These are phyloP conservation scores for Cyrtonyx montezumae DNA, from an alignment of 2,113 vertebrate species.

Conservation along the genomic window DNA sequence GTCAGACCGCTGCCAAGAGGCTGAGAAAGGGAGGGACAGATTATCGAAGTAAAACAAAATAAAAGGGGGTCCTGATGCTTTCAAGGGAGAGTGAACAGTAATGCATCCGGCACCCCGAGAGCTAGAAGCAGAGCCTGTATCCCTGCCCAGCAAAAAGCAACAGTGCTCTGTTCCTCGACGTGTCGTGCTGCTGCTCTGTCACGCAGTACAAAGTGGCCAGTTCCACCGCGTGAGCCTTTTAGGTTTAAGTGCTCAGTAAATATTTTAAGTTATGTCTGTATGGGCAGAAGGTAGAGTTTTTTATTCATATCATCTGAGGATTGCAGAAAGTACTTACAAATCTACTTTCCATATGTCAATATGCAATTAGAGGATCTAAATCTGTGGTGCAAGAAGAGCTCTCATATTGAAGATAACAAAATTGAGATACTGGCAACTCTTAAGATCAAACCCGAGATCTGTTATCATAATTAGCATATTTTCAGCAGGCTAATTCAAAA, in stretches of 20 bases:
- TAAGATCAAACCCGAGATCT: conserved; percentile 55
- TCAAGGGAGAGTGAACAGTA: background rate
- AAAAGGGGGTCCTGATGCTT: background rate
- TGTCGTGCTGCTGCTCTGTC: background rate
- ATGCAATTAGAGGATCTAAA: conserved; percentile 48
- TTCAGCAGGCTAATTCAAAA: conserved; percentile 62
- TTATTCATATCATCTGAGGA: conserved; percentile 20
- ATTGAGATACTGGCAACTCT: conserved; percentile 47
- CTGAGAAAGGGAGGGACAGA: background rate
- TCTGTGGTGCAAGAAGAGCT: conserved; percentile 43
- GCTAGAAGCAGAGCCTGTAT: accelerated
- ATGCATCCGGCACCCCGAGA: background rate
- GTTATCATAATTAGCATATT: conserved; percentile 63
- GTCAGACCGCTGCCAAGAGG: background rate
- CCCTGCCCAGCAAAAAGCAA: background rate
- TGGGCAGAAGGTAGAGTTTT: conserved; percentile 51
- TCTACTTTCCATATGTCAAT: conserved; percentile 62
- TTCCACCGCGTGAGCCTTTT: conserved; percentile 51
- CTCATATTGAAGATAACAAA: conserved; percentile 27
- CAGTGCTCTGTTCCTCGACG: accelerated
- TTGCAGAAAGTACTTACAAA: conserved; percentile 43
- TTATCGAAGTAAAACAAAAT: background rate
- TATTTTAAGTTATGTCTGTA: conserved; percentile 60
- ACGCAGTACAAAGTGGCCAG: conserved; percentile 20
- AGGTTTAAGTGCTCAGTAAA: conserved; percentile 51